Evolutionary conservation across 2,113 vertebrate genomes (phyloP).

Genomic region (Pionites leucogaster): DNA sequence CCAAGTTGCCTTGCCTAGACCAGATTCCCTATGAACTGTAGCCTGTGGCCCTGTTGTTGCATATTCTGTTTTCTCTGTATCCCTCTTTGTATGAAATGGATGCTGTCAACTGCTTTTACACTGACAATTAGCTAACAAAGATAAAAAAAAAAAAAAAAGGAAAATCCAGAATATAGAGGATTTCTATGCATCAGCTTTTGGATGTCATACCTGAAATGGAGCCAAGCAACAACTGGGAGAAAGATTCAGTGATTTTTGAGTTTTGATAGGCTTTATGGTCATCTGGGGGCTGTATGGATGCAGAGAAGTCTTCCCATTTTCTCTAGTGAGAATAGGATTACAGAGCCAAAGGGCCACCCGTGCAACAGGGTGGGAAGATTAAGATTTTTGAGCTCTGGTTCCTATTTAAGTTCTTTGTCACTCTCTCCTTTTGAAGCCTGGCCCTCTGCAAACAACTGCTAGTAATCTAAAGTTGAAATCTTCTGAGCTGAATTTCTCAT

Average conservation of each 20-base stretch:
- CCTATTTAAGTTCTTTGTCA: conserved; percentile 33
- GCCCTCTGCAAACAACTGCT: conserved; percentile 39
- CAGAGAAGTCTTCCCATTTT: not conserved
- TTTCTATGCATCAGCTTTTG: not conserved
- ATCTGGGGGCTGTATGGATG: not conserved
- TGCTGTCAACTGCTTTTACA: not conserved
- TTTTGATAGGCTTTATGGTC: not conserved
- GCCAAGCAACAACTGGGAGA: not conserved
- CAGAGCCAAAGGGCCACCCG: not conserved
- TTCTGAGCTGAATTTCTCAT: conserved; percentile 16
- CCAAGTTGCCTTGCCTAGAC: not conserved
- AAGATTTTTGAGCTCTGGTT: conserved; percentile 42
- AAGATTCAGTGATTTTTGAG: not conserved
- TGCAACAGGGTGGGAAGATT: conserved; percentile 19
- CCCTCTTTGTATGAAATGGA: not conserved
- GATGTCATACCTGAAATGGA: not conserved
- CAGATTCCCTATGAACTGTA: not conserved
- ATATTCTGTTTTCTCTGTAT: not conserved
- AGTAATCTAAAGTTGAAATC: conserved; percentile 28
- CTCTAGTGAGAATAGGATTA: not conserved
- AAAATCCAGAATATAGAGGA: not conserved
- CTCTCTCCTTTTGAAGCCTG: conserved; percentile 50
- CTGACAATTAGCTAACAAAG: not conserved
- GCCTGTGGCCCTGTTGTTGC: not conserved
- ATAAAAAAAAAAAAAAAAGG: not conserved